Percentiles rank a stretch among this genome's conserved stretches.
phyloP scores from a whole-genome alignment of 2,797 vertebrate genomes.

The Phalloptychus januarius region DNA sequence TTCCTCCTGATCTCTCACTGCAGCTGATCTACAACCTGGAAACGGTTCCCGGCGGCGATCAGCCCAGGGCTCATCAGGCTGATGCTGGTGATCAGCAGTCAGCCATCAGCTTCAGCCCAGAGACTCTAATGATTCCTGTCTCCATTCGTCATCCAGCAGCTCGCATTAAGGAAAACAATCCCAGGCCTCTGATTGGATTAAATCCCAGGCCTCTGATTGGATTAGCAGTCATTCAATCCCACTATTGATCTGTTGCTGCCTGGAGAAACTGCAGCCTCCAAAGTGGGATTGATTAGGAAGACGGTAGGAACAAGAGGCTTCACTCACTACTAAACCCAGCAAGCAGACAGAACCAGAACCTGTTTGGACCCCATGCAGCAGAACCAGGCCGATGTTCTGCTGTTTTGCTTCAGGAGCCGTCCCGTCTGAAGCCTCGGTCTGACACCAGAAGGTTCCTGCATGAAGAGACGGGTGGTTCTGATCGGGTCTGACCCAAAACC shows the following conservation, averaged over 20 bases:
- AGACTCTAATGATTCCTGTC: conserved; percentile 51
- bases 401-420: too few relatives aligned
- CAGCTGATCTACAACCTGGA: conserved; percentile 59
- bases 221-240: conserved; percentile 66
- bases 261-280: conserved; percentile 65
- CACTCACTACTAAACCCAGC: conserved; percentile 61
- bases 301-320: conserved; percentile 46
- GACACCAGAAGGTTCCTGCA: too few relatives aligned
- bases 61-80: too few relatives aligned
- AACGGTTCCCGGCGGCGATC: conserved; percentile 43
- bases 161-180: conserved; percentile 63
- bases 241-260: conserved; percentile 64
- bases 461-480: too few relatives aligned
- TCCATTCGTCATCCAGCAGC: conserved; percentile 55
- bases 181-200: too few relatives aligned
- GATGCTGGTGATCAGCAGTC: not conserved
- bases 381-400: not conserved
- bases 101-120: conserved; percentile 61
- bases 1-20: too few relatives aligned
- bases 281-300: conserved; percentile 67
- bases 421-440: too few relatives aligned
- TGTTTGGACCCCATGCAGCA: not conserved
- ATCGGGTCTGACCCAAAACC: too few relatives aligned
- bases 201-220: conserved; percentile 32
- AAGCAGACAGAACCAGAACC: conserved; percentile 40